Conservation (phyloP, 2,888 invertebrate genomes). For the Catocala fraxini region DNA sequence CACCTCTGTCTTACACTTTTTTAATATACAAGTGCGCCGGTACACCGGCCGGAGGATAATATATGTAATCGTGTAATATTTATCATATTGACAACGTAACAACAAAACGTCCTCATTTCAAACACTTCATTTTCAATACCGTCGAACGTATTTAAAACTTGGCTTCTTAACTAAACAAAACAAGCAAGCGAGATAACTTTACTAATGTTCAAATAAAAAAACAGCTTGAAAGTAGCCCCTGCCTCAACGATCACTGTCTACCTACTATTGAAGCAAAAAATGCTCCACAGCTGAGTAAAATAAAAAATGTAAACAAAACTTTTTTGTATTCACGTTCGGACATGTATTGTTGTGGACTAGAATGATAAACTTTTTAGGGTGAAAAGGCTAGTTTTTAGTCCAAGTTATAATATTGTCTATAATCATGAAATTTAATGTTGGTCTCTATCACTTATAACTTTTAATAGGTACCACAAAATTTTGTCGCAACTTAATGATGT, state of each 20-base stretch:
- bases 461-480: no score
- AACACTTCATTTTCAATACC: constrained; percentile 2
- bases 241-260: constrained; percentile 39
- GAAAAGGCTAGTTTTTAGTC: constrained; percentile 13
- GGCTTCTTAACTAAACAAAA: constrained; percentile 24
- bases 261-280: constrained; percentile 57
- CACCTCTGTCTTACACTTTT: no score
- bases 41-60: no score
- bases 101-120: not conserved
- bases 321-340: constrained; percentile 58
- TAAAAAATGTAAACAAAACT: constrained; percentile 73
- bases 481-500: no score
- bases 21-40: no score
- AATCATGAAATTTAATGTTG: no score
- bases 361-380: constrained; percentile 54
- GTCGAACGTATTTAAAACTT: constrained; percentile 17
- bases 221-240: constrained; percentile 30
- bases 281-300: constrained; percentile 55
- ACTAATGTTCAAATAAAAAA: constrained; percentile 33
- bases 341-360: constrained; percentile 58
- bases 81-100: no score
- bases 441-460: no score
- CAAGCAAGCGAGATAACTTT: constrained; percentile 34
- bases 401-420: not conserved
- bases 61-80: no score